Evolutionary conservation across 2,888 invertebrate species (phyloP).

Genomic region (Drepanosiphum platanoidis): DNA sequence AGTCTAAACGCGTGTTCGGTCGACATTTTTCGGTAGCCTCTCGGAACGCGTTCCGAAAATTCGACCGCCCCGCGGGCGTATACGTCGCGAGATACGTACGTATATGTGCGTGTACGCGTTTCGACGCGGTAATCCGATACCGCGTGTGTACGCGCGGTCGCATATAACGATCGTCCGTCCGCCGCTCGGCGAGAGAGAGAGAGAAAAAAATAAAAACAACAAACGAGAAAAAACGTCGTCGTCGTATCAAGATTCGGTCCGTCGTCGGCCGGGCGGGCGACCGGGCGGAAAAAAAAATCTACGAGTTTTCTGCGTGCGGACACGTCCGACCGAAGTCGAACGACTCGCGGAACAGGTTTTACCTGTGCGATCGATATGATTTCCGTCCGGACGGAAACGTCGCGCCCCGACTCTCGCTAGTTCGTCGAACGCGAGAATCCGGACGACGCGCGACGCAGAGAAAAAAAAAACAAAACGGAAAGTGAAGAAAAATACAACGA

Average conservation of each 20-base stretch:
- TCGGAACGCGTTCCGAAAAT: neutral
- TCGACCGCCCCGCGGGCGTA: neutral
- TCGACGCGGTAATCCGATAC: slow-evolving; percentile 3
- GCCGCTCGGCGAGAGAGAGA: neutral
- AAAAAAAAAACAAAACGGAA: too few species aligned
- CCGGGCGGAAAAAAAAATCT: slow-evolving; percentile 18
- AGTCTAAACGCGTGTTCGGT: too few species aligned
- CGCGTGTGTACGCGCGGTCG: neutral
- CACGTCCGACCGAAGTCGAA: neutral
- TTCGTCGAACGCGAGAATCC: too few species aligned
- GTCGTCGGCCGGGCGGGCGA: neutral
- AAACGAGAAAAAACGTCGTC: neutral
- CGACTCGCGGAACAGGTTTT: neutral
- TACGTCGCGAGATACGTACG: neutral
- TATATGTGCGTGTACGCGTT: neutral
- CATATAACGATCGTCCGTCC: neutral
- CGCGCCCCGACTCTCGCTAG: too few species aligned
- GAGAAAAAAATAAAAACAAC: neutral
- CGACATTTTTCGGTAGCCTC: neutral
- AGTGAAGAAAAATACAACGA: too few species aligned
- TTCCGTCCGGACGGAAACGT: neutral
- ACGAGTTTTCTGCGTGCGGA: slow-evolving; percentile 4
- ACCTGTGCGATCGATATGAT: neutral
- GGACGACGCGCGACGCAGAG: neutral
- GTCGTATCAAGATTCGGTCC: slow-evolving; percentile 26